These are phyloP conservation scores for Azemiops feae DNA, from an alignment of 2,113 vertebrate genomes.

Conservation along the genomic window DNA sequence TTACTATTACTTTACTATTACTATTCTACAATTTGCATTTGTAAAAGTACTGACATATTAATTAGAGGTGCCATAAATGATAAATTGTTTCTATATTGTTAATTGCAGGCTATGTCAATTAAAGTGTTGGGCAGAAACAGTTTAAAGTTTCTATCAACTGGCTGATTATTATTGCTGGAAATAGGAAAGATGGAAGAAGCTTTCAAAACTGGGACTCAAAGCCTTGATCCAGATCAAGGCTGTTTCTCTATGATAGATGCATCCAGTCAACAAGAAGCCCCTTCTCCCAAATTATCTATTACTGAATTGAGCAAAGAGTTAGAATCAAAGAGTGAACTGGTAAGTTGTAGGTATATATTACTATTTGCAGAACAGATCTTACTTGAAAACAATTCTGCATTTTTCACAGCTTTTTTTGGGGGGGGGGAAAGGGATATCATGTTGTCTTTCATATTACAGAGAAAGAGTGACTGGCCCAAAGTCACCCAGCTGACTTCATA, in stretches of 20 bases:
- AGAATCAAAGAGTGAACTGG: slow-evolving; percentile 66
- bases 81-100: background rate
- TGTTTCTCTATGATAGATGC: slow-evolving; percentile 50
- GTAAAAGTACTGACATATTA: background rate
- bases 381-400: background rate
- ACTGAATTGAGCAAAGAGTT: slow-evolving; percentile 68
- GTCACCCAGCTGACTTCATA: background rate
- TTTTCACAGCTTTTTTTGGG: background rate
- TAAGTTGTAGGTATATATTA: slow-evolving; percentile 39
- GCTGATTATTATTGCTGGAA: background rate
- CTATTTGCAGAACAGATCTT: background rate
- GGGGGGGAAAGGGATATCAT: too few relatives aligned
- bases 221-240: slow-evolving; percentile 39
- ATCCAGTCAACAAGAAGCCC: slow-evolving; percentile 57
- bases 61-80: background rate
- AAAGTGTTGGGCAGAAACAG: background rate
- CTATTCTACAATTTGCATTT: background rate
- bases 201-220: slow-evolving; percentile 48
- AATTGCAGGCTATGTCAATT: background rate
- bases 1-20: background rate
- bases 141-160: background rate
- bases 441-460: background rate
- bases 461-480: background rate
- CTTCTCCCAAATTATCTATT: slow-evolving; percentile 60
- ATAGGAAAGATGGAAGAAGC: slow-evolving; percentile 59